A percentile compares a stretch with the other conserved stretches of the same genome.
Evolutionary conservation across 2,113 vertebrate genomes (phyloP).

Genomic region (Jaculus jaculus): DNA sequence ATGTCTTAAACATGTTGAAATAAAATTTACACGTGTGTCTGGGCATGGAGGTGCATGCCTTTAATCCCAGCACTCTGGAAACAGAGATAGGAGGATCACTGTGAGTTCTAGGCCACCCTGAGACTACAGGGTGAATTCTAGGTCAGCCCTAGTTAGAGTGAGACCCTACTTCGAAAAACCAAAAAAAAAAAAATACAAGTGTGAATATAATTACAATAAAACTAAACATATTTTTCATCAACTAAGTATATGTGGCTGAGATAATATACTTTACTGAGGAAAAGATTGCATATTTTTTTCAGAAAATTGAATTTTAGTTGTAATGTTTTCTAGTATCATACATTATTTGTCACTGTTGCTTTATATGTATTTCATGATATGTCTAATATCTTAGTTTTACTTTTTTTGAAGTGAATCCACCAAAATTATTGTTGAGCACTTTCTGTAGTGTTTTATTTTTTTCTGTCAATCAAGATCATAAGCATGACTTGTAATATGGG

Average conservation of each 20-base stretch:
- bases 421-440: conserved; percentile 52
- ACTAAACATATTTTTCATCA: conserved; percentile 23
- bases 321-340: conserved; percentile 23
- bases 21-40: background rate
- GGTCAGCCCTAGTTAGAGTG: too few species aligned
- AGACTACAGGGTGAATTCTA: too few species aligned
- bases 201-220: background rate
- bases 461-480: conserved; percentile 54
- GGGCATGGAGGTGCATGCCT: too few species aligned
- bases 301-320: conserved; percentile 38
- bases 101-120: too few species aligned
- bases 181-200: too few species aligned
- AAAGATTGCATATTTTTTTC: background rate
- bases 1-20: conserved; percentile 9
- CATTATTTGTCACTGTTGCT: conserved; percentile 30
- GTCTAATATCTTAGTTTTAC: conserved; percentile 57
- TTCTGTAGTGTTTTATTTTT: conserved; percentile 60
- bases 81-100: too few species aligned
- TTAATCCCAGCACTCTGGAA: too few species aligned
- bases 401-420: conserved; percentile 48
- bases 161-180: too few species aligned
- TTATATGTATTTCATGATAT: conserved; percentile 56
- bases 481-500: conserved; percentile 47
- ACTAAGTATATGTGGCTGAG: background rate
- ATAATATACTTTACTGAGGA: background rate